A percentile compares a stretch with the other conserved stretches of the same genome.
Conservation (phyloP, 2,113 vertebrate genomes). For the Amazona vittata region DNA sequence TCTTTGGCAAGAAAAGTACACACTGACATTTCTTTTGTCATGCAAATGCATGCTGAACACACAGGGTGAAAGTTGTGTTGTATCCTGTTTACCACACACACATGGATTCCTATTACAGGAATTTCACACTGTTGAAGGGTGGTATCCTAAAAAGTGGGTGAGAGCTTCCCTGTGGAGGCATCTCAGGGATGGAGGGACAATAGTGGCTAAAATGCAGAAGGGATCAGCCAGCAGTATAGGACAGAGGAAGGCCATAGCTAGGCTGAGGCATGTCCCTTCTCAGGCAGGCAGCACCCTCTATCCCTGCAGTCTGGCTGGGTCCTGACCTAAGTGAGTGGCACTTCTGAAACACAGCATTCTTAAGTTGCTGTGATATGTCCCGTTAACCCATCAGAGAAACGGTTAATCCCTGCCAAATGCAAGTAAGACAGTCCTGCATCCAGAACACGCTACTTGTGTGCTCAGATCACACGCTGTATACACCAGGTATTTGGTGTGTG, state of each 20-base stretch:
- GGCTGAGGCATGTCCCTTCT: background rate
- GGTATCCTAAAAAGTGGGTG: background rate
- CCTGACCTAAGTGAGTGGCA: background rate
- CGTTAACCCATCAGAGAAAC: background rate
- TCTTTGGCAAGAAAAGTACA: background rate
- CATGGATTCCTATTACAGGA: background rate
- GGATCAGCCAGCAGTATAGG: background rate
- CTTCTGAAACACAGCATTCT: background rate
- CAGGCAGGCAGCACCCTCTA: accelerated
- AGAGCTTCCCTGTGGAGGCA: background rate
- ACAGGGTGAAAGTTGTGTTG: background rate
- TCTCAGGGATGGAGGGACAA: background rate
- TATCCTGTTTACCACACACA: background rate
- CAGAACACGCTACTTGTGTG: background rate
- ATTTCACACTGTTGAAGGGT: background rate
- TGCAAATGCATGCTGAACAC: background rate
- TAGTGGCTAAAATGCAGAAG: background rate
- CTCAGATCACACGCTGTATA: background rate
- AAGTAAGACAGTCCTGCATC: background rate
- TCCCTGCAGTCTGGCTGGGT: background rate
- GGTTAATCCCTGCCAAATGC: background rate
- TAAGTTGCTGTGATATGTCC: background rate
- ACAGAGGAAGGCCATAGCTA: background rate
- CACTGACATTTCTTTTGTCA: background rate
- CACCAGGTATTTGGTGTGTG: accelerated